Percentiles rank a stretch among this genome's conserved stretches.
Evolutionary conservation across 1,140 invertebrate species (phyloP).

Genomic region (Bombus polaris): DNA sequence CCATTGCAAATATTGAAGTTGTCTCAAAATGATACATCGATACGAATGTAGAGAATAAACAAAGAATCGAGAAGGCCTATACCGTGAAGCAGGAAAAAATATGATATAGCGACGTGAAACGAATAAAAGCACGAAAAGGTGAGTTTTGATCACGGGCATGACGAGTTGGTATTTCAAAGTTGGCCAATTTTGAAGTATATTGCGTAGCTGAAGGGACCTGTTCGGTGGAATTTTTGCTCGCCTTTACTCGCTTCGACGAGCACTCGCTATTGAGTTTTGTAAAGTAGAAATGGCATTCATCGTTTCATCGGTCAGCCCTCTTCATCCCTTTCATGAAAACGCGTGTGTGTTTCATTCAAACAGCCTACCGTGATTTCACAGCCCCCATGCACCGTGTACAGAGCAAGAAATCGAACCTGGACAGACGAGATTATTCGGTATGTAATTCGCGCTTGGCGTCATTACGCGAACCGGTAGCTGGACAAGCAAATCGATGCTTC

Average conservation of each 20-base stretch:
- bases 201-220: background rate
- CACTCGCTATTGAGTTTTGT: slow-evolving; percentile 39
- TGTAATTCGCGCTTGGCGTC: slow-evolving; percentile 5
- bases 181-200: slow-evolving; percentile 8
- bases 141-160: background rate
- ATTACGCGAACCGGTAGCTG: slow-evolving; percentile 19
- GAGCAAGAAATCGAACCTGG: background rate
- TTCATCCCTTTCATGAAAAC: slow-evolving; percentile 35
- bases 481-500: slow-evolving; percentile 54
- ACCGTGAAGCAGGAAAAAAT: background rate
- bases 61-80: too few relatives aligned
- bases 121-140: background rate
- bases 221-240: slow-evolving; percentile 8
- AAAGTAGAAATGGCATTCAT: slow-evolving; percentile 52
- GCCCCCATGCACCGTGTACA: background rate
- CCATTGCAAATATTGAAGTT: background rate
- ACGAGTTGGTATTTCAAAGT: slow-evolving; percentile 9
- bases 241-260: slow-evolving; percentile 34
- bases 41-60: background rate
- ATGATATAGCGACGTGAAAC: background rate
- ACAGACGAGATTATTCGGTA: slow-evolving; percentile 6
- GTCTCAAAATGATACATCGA: background rate
- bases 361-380: slow-evolving; percentile 8
- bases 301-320: background rate
- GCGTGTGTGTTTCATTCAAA: slow-evolving; percentile 9